phyloP scores from a whole-genome alignment of 2,888 invertebrate genomes.

The Eilema griseolum region DNA sequence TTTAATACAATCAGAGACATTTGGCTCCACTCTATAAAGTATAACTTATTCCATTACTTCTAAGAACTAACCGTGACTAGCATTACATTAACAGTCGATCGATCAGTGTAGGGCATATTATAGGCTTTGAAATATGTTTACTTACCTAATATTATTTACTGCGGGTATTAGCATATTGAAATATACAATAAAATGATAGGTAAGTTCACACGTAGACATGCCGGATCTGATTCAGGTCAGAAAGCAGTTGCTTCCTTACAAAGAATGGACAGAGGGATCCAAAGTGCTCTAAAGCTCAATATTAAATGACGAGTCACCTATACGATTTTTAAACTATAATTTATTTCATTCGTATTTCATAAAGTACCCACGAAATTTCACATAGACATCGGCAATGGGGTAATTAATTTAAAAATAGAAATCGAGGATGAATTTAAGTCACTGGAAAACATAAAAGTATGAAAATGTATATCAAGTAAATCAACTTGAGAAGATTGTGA shows the following conservation, averaged over 20 bases:
- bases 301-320: too few relatives aligned
- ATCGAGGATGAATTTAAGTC: too few relatives aligned
- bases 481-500: neutral
- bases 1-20: neutral
- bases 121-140: neutral
- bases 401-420: too few relatives aligned
- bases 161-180: neutral
- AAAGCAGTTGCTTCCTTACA: too few relatives aligned
- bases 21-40: neutral
- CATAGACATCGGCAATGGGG: neutral
- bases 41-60: neutral
- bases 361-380: neutral
- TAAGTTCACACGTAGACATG: too few relatives aligned
- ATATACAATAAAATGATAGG: neutral
- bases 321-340: neutral
- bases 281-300: neutral
- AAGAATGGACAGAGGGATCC: neutral
- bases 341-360: neutral
- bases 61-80: slow-evolving; percentile 5
- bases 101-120: neutral
- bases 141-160: neutral
- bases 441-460: neutral
- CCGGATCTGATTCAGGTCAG: too few relatives aligned
- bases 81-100: neutral
- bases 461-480: neutral